phyloP scores from a whole-genome alignment of 37 sponge, comb jelly and placozoan species.

The Beroe forskalii region DNA sequence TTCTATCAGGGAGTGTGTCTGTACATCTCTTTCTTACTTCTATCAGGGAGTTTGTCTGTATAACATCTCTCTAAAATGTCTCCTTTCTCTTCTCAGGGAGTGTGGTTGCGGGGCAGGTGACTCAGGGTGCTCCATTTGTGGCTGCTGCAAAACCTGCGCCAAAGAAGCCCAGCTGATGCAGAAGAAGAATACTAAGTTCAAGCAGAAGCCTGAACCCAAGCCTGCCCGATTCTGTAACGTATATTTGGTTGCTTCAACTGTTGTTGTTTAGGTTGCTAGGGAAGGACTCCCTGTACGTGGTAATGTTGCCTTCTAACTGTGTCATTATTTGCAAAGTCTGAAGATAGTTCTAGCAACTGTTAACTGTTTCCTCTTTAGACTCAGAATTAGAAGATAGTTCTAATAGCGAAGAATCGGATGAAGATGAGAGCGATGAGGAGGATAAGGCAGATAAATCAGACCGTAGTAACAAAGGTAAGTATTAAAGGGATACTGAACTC shows the following conservation, averaged over 20 bases:
- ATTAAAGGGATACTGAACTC: too few relatives aligned
- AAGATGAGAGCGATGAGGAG: constrained; percentile 20
- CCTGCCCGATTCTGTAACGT: constrained; percentile 33
- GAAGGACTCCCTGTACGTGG: too few relatives aligned
- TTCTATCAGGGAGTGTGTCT: too few relatives aligned
- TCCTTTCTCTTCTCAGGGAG: constrained; percentile 69
- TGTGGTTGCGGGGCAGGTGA: constrained; percentile 96
- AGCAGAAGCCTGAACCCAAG: constrained; percentile 7
- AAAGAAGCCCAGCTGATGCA: constrained; percentile 67
- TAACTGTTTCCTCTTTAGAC: background rate
- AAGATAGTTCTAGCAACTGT: background rate
- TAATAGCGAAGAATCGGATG: background rate
- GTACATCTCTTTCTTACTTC: too few relatives aligned
- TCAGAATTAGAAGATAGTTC: constrained; percentile 45
- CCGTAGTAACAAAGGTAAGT: background rate
- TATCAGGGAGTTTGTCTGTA: too few relatives aligned
- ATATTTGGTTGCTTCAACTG: too few relatives aligned
- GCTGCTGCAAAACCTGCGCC: constrained; percentile 87
- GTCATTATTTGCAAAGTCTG: background rate
- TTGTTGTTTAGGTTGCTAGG: too few relatives aligned
- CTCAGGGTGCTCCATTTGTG: constrained; percentile 87
- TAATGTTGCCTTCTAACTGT: too few relatives aligned
- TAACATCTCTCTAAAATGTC: too few relatives aligned
- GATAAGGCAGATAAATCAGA: constrained; percentile 4
- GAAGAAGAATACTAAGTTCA: constrained; percentile 44